phyloP scores from a whole-genome alignment of 2,888 invertebrate genomes.

The Lithodes maja region DNA sequence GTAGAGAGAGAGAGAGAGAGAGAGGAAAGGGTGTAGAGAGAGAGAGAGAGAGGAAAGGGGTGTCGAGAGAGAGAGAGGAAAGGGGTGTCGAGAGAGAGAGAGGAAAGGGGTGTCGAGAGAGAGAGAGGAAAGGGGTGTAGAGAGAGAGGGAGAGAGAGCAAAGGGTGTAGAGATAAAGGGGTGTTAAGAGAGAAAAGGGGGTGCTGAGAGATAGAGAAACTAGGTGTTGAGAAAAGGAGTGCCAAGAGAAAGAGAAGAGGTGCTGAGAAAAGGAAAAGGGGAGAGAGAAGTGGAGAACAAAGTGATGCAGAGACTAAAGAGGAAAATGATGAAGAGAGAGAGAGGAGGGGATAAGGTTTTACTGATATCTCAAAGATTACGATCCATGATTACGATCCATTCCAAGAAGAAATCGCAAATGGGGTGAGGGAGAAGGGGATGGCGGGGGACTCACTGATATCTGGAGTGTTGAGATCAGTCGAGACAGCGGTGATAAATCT shows the following conservation, averaged over 20 bases:
- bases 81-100: not conserved
- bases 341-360: not conserved
- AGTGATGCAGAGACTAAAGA: not conserved
- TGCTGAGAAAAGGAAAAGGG: not conserved
- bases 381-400: not conserved
- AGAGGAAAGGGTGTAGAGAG: not conserved
- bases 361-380: not conserved
- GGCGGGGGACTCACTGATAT: conserved; percentile 13
- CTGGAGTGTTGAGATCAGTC: conserved; percentile 7
- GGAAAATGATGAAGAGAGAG: not conserved
- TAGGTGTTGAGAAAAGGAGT: not conserved
- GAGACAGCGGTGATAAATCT: conserved; percentile 1
- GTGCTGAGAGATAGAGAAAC: not conserved
- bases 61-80: not conserved
- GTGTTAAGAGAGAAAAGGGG: not conserved
- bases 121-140: not conserved
- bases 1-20: not conserved
- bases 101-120: not conserved
- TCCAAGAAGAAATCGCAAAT: not conserved
- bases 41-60: not conserved
- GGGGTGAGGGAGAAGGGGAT: not conserved
- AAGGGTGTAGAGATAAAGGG: not conserved
- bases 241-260: not conserved
- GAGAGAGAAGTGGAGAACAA: not conserved
- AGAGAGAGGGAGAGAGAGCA: not conserved